phyloP scores from a whole-genome alignment of 1,140 invertebrate genomes.

The Oncopodura yosiiana region DNA sequence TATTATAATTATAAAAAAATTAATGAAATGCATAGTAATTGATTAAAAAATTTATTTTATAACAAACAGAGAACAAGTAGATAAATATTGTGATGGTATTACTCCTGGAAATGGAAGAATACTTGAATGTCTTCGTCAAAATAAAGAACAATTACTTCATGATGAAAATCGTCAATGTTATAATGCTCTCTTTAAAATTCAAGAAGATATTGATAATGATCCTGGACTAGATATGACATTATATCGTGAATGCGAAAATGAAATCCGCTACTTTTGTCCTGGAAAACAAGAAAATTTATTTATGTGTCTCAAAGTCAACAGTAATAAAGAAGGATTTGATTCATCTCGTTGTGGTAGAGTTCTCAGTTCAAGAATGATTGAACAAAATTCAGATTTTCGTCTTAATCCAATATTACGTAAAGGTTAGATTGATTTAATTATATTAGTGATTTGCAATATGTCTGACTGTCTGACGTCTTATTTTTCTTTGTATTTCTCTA shows the following conservation, averaged over 20 bases:
- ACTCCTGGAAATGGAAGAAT: slow-evolving; percentile 26
- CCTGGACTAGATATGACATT: slow-evolving; percentile 24
- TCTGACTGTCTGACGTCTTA: too few relatives aligned
- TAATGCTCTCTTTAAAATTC: slow-evolving; percentile 19
- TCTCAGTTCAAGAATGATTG: slow-evolving; percentile 78
- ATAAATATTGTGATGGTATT: slow-evolving; percentile 11
- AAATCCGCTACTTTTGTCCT: slow-evolving; percentile 30
- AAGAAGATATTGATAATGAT: slow-evolving; percentile 26
- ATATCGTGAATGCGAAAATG: slow-evolving; percentile 16
- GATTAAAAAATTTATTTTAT: too few relatives aligned
- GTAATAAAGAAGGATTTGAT: slow-evolving; percentile 54
- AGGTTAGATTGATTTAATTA: too few relatives aligned
- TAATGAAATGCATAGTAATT: neutral
- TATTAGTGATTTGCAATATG: too few relatives aligned
- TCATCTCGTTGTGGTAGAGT: slow-evolving; percentile 67
- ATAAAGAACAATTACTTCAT: slow-evolving; percentile 8
- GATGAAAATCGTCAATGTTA: slow-evolving; percentile 12
- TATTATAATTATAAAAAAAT: slow-evolving; percentile 10
- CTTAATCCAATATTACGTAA: slow-evolving; percentile 73
- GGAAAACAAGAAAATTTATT: slow-evolving; percentile 16
- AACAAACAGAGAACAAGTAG: slow-evolving; percentile 16
- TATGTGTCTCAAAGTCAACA: slow-evolving; percentile 13
- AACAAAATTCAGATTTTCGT: slow-evolving; percentile 83
- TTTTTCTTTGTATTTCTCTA: too few relatives aligned
- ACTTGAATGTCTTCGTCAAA: slow-evolving; percentile 25